Percentiles rank a stretch among this genome's conserved stretches.
These are phyloP conservation scores for Ophioninae sp. DNA, from an alignment of 2,888 invertebrate genomes.

Conservation along the genomic window DNA sequence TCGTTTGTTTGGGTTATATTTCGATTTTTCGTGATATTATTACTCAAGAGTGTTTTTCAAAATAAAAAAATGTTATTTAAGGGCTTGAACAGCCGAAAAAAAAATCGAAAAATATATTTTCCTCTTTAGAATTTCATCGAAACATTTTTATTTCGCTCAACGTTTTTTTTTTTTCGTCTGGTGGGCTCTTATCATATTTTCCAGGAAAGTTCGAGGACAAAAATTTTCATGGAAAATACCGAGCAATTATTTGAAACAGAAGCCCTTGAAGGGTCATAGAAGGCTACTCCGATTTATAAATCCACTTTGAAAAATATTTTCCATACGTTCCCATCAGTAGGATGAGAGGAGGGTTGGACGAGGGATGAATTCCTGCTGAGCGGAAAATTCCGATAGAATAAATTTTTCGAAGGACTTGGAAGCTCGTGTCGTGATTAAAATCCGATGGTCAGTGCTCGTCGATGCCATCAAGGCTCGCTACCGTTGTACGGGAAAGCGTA, in stretches of 20 bases:
- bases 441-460: conserved; percentile 57
- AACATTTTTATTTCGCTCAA: too few species aligned
- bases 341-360: not conserved
- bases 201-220: not conserved
- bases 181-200: not conserved
- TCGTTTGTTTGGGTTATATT: too few species aligned
- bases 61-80: too few species aligned
- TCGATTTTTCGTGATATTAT: too few species aligned
- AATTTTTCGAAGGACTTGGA: conserved; percentile 12
- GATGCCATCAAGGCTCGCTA: conserved; percentile 48
- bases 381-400: not conserved
- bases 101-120: too few species aligned
- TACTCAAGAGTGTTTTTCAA: too few species aligned
- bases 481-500: not conserved
- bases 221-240: not conserved
- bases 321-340: not conserved
- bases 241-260: not conserved
- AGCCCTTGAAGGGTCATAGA: not conserved
- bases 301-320: not conserved
- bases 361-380: not conserved
- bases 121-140: too few species aligned
- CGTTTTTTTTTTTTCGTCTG: not conserved
- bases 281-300: not conserved
- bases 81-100: too few species aligned
- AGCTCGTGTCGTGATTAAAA: conserved; percentile 58